Conservation (phyloP, 1,140 invertebrate species). For the Temnothorax curvispinosus region DNA sequence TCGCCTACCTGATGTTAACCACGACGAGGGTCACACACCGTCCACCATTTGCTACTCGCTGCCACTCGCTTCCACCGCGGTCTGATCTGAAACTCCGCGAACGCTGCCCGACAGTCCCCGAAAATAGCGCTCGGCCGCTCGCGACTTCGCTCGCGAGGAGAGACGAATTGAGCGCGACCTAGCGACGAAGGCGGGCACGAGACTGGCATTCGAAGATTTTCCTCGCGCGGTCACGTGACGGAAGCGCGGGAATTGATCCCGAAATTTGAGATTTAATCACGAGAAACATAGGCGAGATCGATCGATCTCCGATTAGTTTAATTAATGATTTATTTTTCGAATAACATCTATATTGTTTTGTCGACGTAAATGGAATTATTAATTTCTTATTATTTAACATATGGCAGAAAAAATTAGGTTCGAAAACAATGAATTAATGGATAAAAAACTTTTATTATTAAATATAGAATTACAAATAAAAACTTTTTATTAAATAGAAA, state of each 20-base stretch:
- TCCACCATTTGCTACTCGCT: slow-evolving; percentile 83
- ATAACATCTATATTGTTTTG: too few species aligned
- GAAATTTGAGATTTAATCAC: background rate
- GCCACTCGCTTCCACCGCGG: slow-evolving; percentile 55
- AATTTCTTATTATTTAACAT: too few species aligned
- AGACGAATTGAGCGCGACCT: slow-evolving; percentile 63
- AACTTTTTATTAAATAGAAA: too few species aligned
- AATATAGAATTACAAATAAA: too few species aligned
- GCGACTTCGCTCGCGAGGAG: too few species aligned
- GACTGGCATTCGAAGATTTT: background rate
- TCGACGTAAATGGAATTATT: too few species aligned
- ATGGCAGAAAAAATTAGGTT: too few species aligned
- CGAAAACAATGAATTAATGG: too few species aligned
- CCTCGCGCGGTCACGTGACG: background rate
- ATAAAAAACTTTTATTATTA: too few species aligned
- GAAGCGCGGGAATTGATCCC: background rate
- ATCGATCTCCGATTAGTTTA: background rate
- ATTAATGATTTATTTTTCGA: background rate
- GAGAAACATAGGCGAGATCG: background rate
- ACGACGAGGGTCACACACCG: slow-evolving; percentile 79
- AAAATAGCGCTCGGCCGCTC: slow-evolving; percentile 65
- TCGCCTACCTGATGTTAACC: slow-evolving; percentile 83
- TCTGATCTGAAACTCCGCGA: slow-evolving; percentile 7
- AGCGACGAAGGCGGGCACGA: background rate
- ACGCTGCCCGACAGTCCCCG: slow-evolving; percentile 50